These are phyloP conservation scores for Eulemur rubriventer DNA, from an alignment of 2,797 vertebrate species.

Conservation along the genomic window DNA sequence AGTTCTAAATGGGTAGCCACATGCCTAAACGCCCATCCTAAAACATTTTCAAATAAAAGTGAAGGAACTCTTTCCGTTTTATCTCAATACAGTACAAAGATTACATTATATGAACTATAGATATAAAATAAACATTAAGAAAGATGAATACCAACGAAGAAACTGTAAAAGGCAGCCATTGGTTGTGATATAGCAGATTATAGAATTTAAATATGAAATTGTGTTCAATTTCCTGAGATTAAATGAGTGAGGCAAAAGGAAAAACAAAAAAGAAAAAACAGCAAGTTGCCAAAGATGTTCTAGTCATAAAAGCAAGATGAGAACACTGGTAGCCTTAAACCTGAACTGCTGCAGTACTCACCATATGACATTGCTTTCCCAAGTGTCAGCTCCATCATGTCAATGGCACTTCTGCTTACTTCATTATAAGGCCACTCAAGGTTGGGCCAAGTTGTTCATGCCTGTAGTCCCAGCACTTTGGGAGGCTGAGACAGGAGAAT, in stretches of 20 bases:
- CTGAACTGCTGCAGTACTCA: not conserved
- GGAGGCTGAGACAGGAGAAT: not conserved
- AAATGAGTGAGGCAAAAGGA: not conserved
- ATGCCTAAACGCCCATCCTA: not conserved
- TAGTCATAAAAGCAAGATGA: not conserved
- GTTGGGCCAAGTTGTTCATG: not conserved
- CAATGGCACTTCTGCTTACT: not conserved
- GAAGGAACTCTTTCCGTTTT: not conserved
- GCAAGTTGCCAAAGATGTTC: not conserved
- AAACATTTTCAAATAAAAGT: slow-evolving; percentile 12
- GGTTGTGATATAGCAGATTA: not conserved
- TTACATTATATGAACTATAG: not conserved
- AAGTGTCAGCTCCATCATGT: not conserved
- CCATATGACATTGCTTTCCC: not conserved
- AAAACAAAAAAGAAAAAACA: too few species aligned
- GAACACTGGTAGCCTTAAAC: not conserved
- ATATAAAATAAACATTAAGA: not conserved
- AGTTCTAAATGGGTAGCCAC: not conserved
- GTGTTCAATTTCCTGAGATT: not conserved
- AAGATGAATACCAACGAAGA: not conserved
- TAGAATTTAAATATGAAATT: not conserved
- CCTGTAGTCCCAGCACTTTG: not conserved
- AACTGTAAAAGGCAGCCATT: not conserved
- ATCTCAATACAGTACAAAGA: not conserved
- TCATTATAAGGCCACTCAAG: not conserved